These are phyloP conservation scores for Macrobrachium nipponense DNA, from an alignment of 1,140 invertebrate genomes.

Conservation along the genomic window DNA sequence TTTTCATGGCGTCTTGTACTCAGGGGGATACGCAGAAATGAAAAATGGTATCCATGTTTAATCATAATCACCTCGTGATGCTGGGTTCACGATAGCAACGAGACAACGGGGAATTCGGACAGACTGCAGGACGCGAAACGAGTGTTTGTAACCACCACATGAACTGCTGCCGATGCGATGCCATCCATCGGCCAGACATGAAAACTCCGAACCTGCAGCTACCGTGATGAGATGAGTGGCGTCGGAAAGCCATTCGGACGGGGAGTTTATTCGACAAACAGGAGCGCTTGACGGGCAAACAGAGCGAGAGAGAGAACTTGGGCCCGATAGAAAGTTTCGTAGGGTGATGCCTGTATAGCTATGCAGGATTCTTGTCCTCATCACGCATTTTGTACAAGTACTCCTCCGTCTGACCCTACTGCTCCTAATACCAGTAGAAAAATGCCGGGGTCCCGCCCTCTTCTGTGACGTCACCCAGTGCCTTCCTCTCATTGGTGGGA, in stretches of 20 bases:
- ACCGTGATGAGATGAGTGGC: too few species aligned
- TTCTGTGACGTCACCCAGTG: constrained; percentile 50
- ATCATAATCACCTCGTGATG: too few species aligned
- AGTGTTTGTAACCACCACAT: too few species aligned
- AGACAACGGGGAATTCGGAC: too few species aligned
- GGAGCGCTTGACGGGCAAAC: too few species aligned
- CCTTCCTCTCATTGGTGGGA: constrained; percentile 37
- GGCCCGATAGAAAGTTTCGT: neutral
- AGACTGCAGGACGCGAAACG: too few species aligned
- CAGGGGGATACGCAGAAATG: neutral
- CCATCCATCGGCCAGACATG: too few species aligned
- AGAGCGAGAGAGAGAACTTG: neutral
- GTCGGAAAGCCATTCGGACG: too few species aligned
- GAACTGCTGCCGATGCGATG: too few species aligned
- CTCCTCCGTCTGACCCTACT: constrained; percentile 12
- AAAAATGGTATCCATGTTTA: neutral
- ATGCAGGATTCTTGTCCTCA: constrained; percentile 52
- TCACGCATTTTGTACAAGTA: constrained; percentile 48
- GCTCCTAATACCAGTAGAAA: constrained; percentile 52
- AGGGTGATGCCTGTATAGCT: constrained; percentile 39
- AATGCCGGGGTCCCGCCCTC: constrained; percentile 51
- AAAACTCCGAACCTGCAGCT: too few species aligned
- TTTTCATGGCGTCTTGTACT: neutral
- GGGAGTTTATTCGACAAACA: too few species aligned
- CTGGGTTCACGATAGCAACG: too few species aligned